Base-by-base conservation (phyloP, 2,113 vertebrate species). In the Larimichthys polyactis region DNA sequence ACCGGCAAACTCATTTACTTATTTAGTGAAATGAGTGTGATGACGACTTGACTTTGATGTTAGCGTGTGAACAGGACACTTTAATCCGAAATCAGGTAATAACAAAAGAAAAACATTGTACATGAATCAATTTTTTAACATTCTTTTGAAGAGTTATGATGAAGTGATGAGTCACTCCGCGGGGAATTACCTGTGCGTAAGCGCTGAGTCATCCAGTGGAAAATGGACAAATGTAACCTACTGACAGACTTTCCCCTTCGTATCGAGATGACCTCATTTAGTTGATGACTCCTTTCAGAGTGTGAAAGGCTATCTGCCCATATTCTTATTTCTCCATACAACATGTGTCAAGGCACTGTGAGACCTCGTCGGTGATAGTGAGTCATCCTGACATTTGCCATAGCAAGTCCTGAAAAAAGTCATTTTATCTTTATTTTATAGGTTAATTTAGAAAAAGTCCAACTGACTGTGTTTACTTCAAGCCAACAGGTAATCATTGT, bases 301-400 rank as follows among this genome's bases (percentile, higher is more conserved):
- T 2, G 57, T 27, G 29, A 84, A 57, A 72, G 74, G 52, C 20
- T 76, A 17, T 79, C 58, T 15, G 43, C 4, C 4, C 44, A 7
- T 12, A 51, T 29, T 75, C 81, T 82, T 19, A 79, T 66, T 6
- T 49, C 44, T 63, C 29, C 22, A 67, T 60, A 43, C 2, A 46
- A 67, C 49, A 43, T 40, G 24, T 60, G 72, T 70, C 4, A 10
- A 73, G 66, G 66, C 51, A 10, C 57, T n/a, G 17, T 15, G 44
- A 64, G 71, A 75, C 46, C 40, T 19, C 70, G 62, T 85, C 43
- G 29, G n/a, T 24, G 40, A 86, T 22, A 44, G 52, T 89, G 78
- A 87, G 68, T 89, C 86, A 85, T 9, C 44, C 69, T 80, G 82
- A 84, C 80, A 81, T 90, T 81, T 78, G 46, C 2, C 3, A 0